Evolutionary conservation across 1,140 invertebrate genomes (phyloP), one percentile per base, ranked within the genome.

Genomic region (Arctopsyche grandis): DNA sequence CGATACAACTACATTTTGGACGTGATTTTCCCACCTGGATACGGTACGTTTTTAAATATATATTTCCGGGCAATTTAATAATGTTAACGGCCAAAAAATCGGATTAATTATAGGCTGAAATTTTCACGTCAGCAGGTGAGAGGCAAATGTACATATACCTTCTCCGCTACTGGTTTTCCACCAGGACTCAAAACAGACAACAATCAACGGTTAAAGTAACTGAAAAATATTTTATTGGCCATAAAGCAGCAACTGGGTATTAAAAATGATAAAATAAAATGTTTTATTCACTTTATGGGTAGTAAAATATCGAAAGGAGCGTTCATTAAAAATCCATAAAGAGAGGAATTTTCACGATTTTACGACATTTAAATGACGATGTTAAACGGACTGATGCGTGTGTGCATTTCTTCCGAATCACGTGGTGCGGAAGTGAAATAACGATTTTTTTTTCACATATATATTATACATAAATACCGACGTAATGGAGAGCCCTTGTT

Each of bases 311-410:
- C 21, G 60, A 66, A 66, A 66, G 60, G 60, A 16, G 60, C 60
- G 60, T 66, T 74, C 71, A 58, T 74, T 74, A 43, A 74, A 74
- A 74, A 24, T 22, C 44, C 46, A 16, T 74, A 74, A 74, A 74
- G 38, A n/a, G n/a, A 19, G 12, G 71, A 74, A 74, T 19, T 43
- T 74, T 74, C 52, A 19, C 71, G 10, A 21, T 48, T 74, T 74
- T 74, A 74, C 38, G 71, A 29, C 22, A 22, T 74, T 74, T 74
- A 43, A 74, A 74, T 74, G 71, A 74, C 48, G 48, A 66, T 66
- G 24, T 66, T 66, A 66, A 66, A 22, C 24, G 19, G 60, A 5
- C 19, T 22, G 19, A 66, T 66, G 60, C 21, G 19, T 22, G 10
- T 66, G 19, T 66, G 60, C 10, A 56, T 56, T 38, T 38, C 29